Conservation (phyloP, 2,113 vertebrate species). For the Cryptoleucopteryx plumbea region DNA sequence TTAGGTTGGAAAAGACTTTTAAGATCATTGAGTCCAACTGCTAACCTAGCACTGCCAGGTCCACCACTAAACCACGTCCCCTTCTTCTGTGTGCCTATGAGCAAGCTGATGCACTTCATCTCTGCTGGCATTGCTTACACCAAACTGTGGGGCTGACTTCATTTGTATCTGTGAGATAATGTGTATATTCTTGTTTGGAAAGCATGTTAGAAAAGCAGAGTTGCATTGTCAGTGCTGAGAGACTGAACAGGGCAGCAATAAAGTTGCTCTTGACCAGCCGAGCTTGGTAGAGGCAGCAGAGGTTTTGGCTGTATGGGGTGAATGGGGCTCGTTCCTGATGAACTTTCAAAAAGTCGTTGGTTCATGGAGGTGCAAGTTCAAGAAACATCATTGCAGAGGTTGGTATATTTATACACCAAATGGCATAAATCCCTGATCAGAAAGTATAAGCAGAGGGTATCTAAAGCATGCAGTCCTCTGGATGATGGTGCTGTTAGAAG, state of each 20-base stretch:
- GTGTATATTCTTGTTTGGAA: not conserved
- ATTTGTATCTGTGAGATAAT: not conserved
- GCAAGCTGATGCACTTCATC: not conserved
- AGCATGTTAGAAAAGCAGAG: not conserved
- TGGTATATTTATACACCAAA: not conserved
- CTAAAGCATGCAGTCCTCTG: no score
- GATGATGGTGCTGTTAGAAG: not conserved
- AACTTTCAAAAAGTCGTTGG: accelerated
- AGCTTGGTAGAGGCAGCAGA: not conserved
- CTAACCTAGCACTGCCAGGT: not conserved
- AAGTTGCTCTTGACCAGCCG: not conserved
- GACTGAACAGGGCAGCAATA: not conserved
- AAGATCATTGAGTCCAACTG: accelerated
- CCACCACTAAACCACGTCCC: not conserved
- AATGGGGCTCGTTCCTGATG: not conserved
- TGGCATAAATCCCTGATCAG: not conserved
- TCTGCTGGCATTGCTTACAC: not conserved
- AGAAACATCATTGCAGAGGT: not conserved
- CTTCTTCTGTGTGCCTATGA: not conserved
- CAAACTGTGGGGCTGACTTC: accelerated
- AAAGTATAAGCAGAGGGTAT: not conserved
- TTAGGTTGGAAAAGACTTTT: not conserved
- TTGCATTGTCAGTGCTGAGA: not conserved
- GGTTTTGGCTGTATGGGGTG: not conserved
- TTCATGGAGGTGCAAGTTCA: not conserved